Evolutionary conservation across 2,888 invertebrate genomes (phyloP), one percentile per base, ranked within the genome.

Genomic region (Nebria brevicollis): DNA sequence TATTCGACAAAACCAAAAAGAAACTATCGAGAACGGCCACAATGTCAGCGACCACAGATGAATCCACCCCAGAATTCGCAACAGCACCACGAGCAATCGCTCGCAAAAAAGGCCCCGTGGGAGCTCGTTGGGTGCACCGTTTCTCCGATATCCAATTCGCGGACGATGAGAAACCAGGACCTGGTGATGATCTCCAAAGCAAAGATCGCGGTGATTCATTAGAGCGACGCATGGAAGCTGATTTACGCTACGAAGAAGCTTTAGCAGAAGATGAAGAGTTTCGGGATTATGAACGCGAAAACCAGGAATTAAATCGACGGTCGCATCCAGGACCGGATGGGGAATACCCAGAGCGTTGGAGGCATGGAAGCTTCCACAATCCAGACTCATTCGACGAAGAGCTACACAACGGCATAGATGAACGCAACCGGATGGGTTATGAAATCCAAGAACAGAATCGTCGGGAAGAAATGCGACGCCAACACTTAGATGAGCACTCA

Each of bases 1-100:
- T 96, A 84, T 93, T 94, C 85, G 88, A 87, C 82, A 89, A 89
- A 84, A 83, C 82, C 25, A 86, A 85, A 66, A 83, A 87, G 81
- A 54, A 54, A 54, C 4, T 8, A 7, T 90, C 90, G 85, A 91
- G 91, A 85, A 90, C 90, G 84, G 82, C 88, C 2, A 87, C 88
- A 4, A 91, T 91, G 85, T 91, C 91, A 4, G 91, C 91, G 26
- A 92, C 91, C 75, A 91, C 92, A 82, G 89, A 90, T 81, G 90
- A 92, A 84, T 92, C 93, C 54, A 92, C 92, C 0, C 92, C 93
- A 0, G 94, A 93, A 75, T 94, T 93, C 82, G 93, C 94, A 0
- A 93, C 94, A 25, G 91, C 94, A 10, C 92, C 92, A 0, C 89
- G 92, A 76, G 91, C 92, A 43, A 91, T 91, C 42, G 91, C 91